Conservation (phyloP, 2,888 invertebrate species). For the Diaphora mendica region DNA sequence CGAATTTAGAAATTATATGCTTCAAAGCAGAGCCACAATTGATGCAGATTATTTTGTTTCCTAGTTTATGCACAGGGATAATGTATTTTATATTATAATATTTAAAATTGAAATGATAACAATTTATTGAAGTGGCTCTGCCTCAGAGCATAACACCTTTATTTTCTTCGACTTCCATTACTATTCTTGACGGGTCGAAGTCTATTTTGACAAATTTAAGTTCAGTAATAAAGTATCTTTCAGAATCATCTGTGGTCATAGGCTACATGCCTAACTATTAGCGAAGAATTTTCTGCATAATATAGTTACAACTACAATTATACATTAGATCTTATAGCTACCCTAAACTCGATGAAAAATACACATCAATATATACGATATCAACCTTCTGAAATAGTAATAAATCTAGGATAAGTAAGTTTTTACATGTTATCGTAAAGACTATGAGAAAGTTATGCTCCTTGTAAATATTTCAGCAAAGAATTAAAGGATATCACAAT, state of each 20-base stretch:
- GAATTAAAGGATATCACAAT: conserved; percentile 63
- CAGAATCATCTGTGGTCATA: rapidly evolving
- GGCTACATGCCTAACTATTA: not conserved
- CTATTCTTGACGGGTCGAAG: not conserved
- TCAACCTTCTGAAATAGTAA: not conserved
- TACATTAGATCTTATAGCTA: not conserved
- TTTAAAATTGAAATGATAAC: no score
- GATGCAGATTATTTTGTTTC: no score
- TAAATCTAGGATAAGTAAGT: not conserved
- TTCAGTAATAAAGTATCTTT: not conserved
- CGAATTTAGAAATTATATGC: no score
- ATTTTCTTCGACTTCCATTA: no score
- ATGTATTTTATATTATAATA: no score
- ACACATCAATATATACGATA: not conserved
- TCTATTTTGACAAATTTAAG: not conserved
- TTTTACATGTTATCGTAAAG: not conserved
- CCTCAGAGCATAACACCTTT: no score
- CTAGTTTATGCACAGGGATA: no score
- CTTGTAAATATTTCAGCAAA: conserved; percentile 46
- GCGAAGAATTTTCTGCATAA: not conserved
- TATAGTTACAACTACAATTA: not conserved
- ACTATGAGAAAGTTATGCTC: not conserved
- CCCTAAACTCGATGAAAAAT: not conserved
- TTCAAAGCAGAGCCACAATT: no score
- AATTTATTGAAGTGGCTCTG: no score